phyloP scores from a whole-genome alignment of 35 echinoderm and acorn worm genomes.

The Ophioderma brevispina region DNA sequence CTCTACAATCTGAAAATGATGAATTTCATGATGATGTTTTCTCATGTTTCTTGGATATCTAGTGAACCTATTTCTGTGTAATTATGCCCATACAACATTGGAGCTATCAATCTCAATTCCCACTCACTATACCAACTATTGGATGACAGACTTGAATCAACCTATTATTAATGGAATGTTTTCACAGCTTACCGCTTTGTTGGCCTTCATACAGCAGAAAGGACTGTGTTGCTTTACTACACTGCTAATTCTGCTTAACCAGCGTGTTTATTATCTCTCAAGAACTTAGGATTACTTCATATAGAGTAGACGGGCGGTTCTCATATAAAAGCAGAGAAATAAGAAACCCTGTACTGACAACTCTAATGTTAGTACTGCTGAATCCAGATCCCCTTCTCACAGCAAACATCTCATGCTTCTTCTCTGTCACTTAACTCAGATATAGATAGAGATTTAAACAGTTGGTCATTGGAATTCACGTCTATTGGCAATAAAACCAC shows the following conservation, averaged over 20 bases:
- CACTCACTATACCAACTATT: not conserved
- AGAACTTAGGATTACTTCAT: not conserved
- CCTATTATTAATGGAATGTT: not conserved
- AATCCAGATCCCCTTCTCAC: not conserved
- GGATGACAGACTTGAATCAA: not conserved
- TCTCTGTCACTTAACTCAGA: not conserved
- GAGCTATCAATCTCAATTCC: not conserved
- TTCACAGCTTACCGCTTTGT: not conserved
- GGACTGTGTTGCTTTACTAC: not conserved
- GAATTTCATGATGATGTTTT: not conserved
- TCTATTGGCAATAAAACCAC: too few relatives aligned
- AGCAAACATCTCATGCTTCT: not conserved
- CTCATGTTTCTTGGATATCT: not conserved
- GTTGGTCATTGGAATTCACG: not conserved
- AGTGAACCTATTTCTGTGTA: not conserved
- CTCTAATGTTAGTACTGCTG: not conserved
- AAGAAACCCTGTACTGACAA: not conserved
- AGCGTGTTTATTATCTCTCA: not conserved
- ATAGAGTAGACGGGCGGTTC: not conserved
- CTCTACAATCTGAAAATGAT: not conserved
- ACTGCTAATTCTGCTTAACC: not conserved
- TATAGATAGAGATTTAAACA: not conserved
- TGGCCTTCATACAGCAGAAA: not conserved
- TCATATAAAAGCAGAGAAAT: not conserved
- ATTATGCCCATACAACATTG: not conserved